Evolutionary conservation across 2,888 invertebrate species (phyloP), one percentile per base, ranked within the genome.

Genomic region (Melanostoma mellinum): DNA sequence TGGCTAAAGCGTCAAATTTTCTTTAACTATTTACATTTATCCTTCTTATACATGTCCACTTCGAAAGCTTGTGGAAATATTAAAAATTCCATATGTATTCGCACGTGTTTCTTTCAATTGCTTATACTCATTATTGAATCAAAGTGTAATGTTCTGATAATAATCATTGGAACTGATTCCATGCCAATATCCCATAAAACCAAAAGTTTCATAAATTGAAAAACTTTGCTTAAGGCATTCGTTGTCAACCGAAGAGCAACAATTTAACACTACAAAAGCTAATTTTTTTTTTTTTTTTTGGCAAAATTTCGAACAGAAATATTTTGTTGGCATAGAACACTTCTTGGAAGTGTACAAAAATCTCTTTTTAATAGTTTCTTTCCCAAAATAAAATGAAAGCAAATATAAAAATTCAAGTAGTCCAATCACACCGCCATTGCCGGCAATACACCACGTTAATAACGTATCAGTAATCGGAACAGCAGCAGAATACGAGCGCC

Each of bases 361-460:
- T 84, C 79, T 71, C 79, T 71, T 84, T 84, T 74, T 79, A 79
- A 84, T 79, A 75, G 84, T 61, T 61, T 63, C 50, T 74, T 65
- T 38, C 67, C 50, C 42, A 20, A 46, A 79, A 84, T 65, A 79
- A 75, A 79, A 67, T 50, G 20, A 36, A 48, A 38, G 6, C 20
- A 61, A 48, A 38, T 40, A 65, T 53, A 36, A 52, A 73, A 74
- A 68, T 82, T 61, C 55, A 61, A 74, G 48, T 69, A 69, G 40
- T 60, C 68, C 73, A 71, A 84, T 52, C 55, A 69, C 40, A 68
- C 50, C 60, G 42, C 33, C 42, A 63, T 46, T 40, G 55, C 48
- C 75, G 53, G 36, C 48, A 30, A 46, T 32, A 52, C 50, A 38
- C 44, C 35, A 68, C 8, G 52, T 10, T 58, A 58, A 46, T 53